Evolutionary conservation across 2,888 invertebrate species (phyloP).

Genomic region (Imbricaverruca yamaguchii): DNA sequence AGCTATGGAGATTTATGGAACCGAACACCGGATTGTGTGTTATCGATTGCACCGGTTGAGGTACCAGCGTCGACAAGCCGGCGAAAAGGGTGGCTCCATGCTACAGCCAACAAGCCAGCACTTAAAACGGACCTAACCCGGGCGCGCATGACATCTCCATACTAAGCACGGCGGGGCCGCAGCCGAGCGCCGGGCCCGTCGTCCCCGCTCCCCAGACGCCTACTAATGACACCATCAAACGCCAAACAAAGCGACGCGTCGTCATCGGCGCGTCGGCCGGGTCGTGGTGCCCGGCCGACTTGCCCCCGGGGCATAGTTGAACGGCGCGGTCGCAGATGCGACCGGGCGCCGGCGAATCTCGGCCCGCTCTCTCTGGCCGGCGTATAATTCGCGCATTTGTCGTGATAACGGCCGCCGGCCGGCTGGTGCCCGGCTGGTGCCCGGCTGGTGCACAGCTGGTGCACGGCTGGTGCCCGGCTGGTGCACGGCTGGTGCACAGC

Average conservation of each 20-base stretch:
- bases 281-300: neutral
- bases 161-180: too few relatives aligned
- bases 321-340: neutral
- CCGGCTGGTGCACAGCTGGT: too few relatives aligned
- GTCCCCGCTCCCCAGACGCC: neutral
- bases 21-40: too few relatives aligned
- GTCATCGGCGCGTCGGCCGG: neutral
- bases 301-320: neutral
- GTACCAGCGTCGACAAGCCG: too few relatives aligned
- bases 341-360: neutral
- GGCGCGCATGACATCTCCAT: constrained; percentile 24
- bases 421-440: too few relatives aligned
- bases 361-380: neutral
- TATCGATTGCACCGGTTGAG: too few relatives aligned
- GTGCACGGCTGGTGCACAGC: too few relatives aligned
- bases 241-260: neutral
- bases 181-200: neutral
- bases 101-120: too few relatives aligned
- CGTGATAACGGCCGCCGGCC: neutral
- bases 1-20: too few relatives aligned
- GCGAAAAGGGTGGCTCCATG: too few relatives aligned
- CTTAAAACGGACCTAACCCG: too few relatives aligned
- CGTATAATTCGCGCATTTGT: neutral
- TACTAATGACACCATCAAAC: neutral
- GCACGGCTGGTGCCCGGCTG: too few relatives aligned